Conservation (phyloP, 2,113 vertebrate genomes). For the Heliornis fulica region DNA sequence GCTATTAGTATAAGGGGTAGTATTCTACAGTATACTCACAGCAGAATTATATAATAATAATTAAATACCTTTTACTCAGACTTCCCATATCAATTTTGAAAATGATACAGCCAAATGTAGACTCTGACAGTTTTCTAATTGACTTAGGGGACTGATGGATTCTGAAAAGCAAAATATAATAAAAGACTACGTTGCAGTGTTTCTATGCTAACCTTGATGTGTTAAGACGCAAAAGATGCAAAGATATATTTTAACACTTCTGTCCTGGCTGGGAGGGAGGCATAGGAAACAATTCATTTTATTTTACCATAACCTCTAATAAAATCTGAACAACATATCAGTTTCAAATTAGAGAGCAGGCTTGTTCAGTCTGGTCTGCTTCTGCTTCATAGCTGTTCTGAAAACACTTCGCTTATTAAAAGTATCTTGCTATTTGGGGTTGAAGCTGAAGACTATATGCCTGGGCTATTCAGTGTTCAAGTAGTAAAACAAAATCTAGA, state of each 20-base stretch:
- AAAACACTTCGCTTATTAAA: neutral
- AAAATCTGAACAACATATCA: neutral
- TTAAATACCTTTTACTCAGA: neutral
- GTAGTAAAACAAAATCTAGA: neutral
- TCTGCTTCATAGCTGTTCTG: neutral
- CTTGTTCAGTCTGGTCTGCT: neutral
- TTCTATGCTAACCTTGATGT: neutral
- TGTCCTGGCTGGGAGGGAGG: neutral
- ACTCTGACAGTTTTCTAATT: neutral
- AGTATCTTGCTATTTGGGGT: neutral
- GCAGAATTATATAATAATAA: neutral
- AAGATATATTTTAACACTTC: neutral
- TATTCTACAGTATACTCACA: neutral
- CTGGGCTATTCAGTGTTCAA: neutral
- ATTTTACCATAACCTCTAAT: neutral
- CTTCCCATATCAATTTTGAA: neutral
- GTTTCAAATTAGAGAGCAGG: neutral
- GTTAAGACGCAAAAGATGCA: neutral
- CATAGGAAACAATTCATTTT: neutral
- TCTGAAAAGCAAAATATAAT: neutral
- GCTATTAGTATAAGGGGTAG: neutral
- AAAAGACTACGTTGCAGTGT: neutral
- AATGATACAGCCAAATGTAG: neutral
- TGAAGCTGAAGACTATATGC: neutral
- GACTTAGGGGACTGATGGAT: neutral